Percentiles rank a stretch among this genome's conserved stretches.
Conservation (phyloP, 2,888 invertebrate species). For the Trissolcus japonicus region DNA sequence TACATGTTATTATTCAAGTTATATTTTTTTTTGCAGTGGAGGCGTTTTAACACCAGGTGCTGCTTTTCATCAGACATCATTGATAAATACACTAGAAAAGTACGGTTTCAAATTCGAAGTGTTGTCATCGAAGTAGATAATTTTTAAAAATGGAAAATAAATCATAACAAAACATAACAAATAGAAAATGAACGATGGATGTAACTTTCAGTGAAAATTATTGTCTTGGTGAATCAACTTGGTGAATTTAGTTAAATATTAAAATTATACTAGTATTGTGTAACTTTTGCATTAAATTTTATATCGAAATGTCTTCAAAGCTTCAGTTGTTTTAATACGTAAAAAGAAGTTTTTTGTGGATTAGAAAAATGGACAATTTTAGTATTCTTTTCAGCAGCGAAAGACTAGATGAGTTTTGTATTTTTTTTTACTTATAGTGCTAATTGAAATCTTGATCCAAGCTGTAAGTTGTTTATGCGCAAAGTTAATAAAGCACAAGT, state of each 20-base stretch:
- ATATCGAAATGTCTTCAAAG: too few species aligned
- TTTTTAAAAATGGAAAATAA: neutral
- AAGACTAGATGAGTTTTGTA: too few species aligned
- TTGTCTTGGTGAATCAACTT: too few species aligned
- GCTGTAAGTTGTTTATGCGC: constrained; percentile 26
- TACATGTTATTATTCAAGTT: too few species aligned
- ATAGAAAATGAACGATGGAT: neutral
- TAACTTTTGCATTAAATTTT: too few species aligned
- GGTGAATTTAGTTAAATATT: too few species aligned
- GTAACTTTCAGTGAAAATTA: too few species aligned
- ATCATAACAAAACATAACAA: too few species aligned
- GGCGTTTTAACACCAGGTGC: constrained; percentile 92
- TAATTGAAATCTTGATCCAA: constrained; percentile 17
- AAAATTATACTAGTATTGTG: too few species aligned
- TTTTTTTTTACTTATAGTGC: neutral
- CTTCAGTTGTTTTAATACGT: too few species aligned
- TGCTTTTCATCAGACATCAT: constrained; percentile 88
- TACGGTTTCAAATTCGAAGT: constrained; percentile 86
- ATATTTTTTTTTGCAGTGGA: constrained; percentile 79
- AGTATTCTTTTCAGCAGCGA: too few species aligned
- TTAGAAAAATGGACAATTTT: too few species aligned
- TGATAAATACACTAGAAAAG: constrained; percentile 85
- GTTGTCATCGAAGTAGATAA: constrained; percentile 62
- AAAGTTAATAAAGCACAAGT: constrained; percentile 35
- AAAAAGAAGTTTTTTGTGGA: neutral